These are phyloP conservation scores for Gopherus flavomarginatus DNA, from an alignment of 2,113 vertebrate genomes.

Conservation along the genomic window DNA sequence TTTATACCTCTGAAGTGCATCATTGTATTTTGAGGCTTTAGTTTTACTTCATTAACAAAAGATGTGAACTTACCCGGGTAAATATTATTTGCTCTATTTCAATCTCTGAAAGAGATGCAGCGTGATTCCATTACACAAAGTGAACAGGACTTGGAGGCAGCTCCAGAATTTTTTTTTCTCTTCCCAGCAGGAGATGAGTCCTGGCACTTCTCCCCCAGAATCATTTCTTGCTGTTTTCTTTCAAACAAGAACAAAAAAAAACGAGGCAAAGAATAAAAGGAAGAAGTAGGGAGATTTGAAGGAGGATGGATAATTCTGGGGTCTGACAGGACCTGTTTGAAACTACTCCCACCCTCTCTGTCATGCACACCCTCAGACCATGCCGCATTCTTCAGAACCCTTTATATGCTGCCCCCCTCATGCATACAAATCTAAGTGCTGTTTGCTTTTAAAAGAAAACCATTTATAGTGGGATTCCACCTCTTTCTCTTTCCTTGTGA, in stretches of 20 bases:
- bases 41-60: neutral
- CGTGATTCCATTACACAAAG: slow-evolving; percentile 48
- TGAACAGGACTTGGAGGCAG: slow-evolving; percentile 57
- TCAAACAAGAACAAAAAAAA: slow-evolving; percentile 53
- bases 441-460: neutral
- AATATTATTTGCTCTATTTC: slow-evolving; percentile 18
- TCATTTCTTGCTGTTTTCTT: slow-evolving; percentile 65
- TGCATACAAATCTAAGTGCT: neutral
- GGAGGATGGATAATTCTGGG: slow-evolving; percentile 36
- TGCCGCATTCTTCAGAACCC: slow-evolving; percentile 27
- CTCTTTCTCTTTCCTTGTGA: slow-evolving; percentile 2
- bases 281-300: slow-evolving; percentile 60
- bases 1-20: neutral
- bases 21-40: neutral
- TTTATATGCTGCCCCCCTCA: neutral
- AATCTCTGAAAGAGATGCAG: neutral
- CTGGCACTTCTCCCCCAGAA: slow-evolving; percentile 69
- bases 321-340: slow-evolving; percentile 51
- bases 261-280: slow-evolving; percentile 59
- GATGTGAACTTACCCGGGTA: neutral
- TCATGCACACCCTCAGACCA: slow-evolving; percentile 33
- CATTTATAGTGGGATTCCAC: neutral
- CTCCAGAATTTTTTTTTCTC: neutral
- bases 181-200: slow-evolving; percentile 66
- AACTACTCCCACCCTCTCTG: slow-evolving; percentile 4